phyloP scores from a whole-genome alignment of 2,888 invertebrate species.

The Phrixothrix hirtus region DNA sequence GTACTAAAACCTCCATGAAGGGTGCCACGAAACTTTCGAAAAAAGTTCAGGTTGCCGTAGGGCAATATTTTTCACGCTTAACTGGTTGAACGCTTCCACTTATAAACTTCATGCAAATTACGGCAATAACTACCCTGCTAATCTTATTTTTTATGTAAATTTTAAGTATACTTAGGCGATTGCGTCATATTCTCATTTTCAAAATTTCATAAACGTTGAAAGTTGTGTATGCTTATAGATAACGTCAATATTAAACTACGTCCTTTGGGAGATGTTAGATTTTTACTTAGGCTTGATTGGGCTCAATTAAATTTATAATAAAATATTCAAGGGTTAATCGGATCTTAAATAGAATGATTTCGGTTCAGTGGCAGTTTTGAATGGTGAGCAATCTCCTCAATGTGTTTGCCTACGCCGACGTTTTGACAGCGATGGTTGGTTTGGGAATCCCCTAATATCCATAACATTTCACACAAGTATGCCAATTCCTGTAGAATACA shows the following conservation, averaged over 20 bases:
- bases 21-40: constrained; percentile 4
- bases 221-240: no score
- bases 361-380: constrained; percentile 18
- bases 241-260: no score
- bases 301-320: not conserved
- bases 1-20: no score
- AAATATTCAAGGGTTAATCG: constrained; percentile 2
- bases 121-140: constrained; percentile 16
- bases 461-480: constrained; percentile 35
- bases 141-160: constrained; percentile 20
- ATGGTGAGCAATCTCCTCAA: constrained; percentile 23
- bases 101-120: constrained; percentile 19
- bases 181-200: constrained; percentile 8
- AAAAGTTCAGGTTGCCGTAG: constrained; percentile 8
- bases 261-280: no score
- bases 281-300: not conserved
- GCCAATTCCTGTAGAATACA: constrained; percentile 35
- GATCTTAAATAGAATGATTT: constrained; percentile 7
- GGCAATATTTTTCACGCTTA: constrained; percentile 17
- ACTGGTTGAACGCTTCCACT: constrained; percentile 16
- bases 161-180: constrained; percentile 14
- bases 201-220: no score
- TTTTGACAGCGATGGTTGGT: constrained; percentile 31
- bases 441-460: constrained; percentile 37
- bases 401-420: constrained; percentile 27